Evolutionary conservation across 2,888 invertebrate species (phyloP), one percentile per base, ranked within the genome.

Genomic region (Endomychus coccineus): DNA sequence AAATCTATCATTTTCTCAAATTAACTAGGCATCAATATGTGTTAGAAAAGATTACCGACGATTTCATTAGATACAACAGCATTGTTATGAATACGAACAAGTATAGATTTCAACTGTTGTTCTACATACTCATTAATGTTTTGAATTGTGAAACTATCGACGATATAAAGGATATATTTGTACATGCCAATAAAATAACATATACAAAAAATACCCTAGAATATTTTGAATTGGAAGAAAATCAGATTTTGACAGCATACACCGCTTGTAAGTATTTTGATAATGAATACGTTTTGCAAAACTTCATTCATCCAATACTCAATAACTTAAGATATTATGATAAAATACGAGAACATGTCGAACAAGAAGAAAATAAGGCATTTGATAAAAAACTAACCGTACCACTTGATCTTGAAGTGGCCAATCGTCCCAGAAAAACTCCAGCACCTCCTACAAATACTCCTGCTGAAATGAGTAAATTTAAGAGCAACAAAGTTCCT

Each of bases 221-320:
- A 28, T 71, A 67, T 51, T 59, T 75, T 29, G 60, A 62, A 17
- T 64, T 66, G 34, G 67, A 71, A 47, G 68, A 71, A 50, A 64
- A 67, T 32, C 54, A 73, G 28, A 55, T 66, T 21, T 62, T 58
- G 22, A 62, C 72, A 42, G 65, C 71, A 9, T 64, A 70, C 58
- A 58, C 67, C 39, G 72, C 70, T 16, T 68, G 70, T 47, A 46
- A 54, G 24, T 52, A 62, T 46, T 77, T 72, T 47, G 75, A 74
- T 39, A 67, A 68, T 24, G 63, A 58, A 16, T 75, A 68, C 46
- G 65, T 73, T 13, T 61, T 72, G 3, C 64, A 71, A 22, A 67
- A 68, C 43, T 69, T 77, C 28, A 61, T 74, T 13, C 52, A 56
- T 23, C 73, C 74, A 1, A 55, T 76, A 16, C 60, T 71, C 47